Evolutionary conservation across 2,797 vertebrate genomes (phyloP).

Genomic region (Octomys mimax): DNA sequence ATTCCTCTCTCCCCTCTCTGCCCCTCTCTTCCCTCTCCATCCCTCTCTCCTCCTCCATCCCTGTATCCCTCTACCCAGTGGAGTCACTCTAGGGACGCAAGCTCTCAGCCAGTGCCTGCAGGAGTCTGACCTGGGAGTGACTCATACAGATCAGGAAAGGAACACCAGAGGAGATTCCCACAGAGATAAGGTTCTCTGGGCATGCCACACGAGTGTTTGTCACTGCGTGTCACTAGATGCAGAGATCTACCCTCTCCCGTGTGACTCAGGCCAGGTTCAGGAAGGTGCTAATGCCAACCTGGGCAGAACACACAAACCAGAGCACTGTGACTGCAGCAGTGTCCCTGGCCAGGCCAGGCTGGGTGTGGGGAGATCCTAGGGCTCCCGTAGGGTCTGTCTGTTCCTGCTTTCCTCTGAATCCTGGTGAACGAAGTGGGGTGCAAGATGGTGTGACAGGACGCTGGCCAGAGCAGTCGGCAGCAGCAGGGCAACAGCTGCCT

Average conservation of each 20-base stretch:
- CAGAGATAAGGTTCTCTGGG: neutral
- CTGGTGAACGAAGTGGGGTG: neutral
- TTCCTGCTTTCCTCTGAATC: neutral
- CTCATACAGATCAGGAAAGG: neutral
- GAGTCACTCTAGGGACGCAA: neutral
- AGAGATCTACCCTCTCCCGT: neutral
- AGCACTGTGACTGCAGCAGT: neutral
- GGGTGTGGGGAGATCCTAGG: neutral
- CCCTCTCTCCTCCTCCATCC: too few relatives aligned
- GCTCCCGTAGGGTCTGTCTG: neutral
- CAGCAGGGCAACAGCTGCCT: neutral
- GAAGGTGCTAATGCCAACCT: neutral
- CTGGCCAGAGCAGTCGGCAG: fast-evolving
- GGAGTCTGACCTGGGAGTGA: neutral
- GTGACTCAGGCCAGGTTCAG: neutral
- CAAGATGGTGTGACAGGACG: neutral
- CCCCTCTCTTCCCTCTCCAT: fast-evolving
- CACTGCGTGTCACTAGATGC: neutral
- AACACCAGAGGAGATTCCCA: neutral
- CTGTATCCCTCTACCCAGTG: fast-evolving
- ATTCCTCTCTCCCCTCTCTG: too few relatives aligned
- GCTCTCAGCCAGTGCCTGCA: neutral
- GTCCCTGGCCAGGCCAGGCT: neutral
- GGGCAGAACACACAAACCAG: neutral
- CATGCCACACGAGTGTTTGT: neutral